phyloP scores from a whole-genome alignment of 1,140 invertebrate species.

The Triops longicaudatus region DNA sequence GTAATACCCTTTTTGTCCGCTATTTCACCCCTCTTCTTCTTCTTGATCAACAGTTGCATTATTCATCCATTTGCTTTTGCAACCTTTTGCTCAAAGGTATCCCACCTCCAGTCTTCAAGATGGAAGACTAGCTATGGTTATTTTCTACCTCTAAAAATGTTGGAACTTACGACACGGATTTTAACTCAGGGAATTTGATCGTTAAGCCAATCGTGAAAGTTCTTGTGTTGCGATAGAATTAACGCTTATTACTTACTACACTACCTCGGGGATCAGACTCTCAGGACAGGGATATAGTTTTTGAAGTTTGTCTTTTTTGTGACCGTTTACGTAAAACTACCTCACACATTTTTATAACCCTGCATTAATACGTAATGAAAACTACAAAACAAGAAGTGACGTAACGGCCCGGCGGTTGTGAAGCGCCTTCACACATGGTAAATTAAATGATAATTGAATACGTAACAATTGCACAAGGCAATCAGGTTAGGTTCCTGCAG shows the following conservation, averaged over 20 bases:
- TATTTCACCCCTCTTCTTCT: too few relatives aligned
- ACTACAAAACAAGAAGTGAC: not conserved
- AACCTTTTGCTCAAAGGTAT: not conserved
- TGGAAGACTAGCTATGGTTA: not conserved
- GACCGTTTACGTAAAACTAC: not conserved
- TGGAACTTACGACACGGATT: not conserved
- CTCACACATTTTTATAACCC: not conserved
- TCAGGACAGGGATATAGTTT: not conserved
- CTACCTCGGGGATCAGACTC: slow-evolving; percentile 9
- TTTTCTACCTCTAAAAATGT: not conserved
- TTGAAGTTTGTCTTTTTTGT: not conserved
- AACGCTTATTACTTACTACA: not conserved
- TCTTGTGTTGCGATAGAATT: not conserved
- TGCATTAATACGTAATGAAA: not conserved
- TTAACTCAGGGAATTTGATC: slow-evolving; percentile 1
- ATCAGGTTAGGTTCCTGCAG: slow-evolving; percentile 3
- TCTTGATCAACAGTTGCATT: too few relatives aligned
- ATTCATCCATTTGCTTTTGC: too few relatives aligned
- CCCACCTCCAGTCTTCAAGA: not conserved
- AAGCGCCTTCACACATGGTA: not conserved
- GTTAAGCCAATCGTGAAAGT: not conserved
- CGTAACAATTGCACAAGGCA: slow-evolving; percentile 11
- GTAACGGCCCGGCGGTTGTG: slow-evolving; percentile 5
- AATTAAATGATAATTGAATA: slow-evolving; percentile 7
- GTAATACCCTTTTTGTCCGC: not conserved